Base-by-base conservation (phyloP, 2,888 invertebrate genomes). In the Drosophila putrida region DNA sequence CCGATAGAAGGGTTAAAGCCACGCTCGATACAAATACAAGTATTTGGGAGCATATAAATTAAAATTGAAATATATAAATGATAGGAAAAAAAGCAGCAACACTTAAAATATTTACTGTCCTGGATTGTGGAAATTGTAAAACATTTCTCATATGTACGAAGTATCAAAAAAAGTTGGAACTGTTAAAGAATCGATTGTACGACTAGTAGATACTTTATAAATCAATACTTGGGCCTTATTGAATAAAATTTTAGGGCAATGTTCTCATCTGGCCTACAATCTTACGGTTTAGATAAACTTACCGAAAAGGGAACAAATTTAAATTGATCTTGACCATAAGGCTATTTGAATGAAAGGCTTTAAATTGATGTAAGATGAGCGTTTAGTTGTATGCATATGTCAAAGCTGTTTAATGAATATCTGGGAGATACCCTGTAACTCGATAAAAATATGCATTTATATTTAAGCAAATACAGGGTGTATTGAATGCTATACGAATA, bases 31-130 rank as follows among this genome's bases (percentile, higher is more conserved):
- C 25, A 50, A 33, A 60, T 57, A 67, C 57, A 63, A 69, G 57
- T 62, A 58, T 71, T 81, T 54, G 69, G 71, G 65, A 71, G 73
- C 75, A 88, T 82, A 88, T 82, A 88, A 82, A 88, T 88, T 88
- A 65, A 88, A 82, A 88, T 77, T 74, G 86, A 82, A 82, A 82
- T 80, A 69, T 57, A 77, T 88, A 88, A 88, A 82, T 82, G 82
- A 78, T 70, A 75, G 72, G 57, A 47, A 31, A 53, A 61, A 51
- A 86, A 80, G 36, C 49, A 41, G 20, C 62, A 80, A 78, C 71
- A 77, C 71, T 83, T 82, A 71, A 82, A 85, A 83, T 87, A 82
- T 82, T 87, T 83, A 83, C 82, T 76, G 78, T 78, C 68, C 66
- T 53, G 70, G 55, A 77, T 73, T 69, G 80, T 80, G 71, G 64